Base-by-base conservation (phyloP, 1,140 invertebrate species). In the Neoseiulus cucumeris region DNA sequence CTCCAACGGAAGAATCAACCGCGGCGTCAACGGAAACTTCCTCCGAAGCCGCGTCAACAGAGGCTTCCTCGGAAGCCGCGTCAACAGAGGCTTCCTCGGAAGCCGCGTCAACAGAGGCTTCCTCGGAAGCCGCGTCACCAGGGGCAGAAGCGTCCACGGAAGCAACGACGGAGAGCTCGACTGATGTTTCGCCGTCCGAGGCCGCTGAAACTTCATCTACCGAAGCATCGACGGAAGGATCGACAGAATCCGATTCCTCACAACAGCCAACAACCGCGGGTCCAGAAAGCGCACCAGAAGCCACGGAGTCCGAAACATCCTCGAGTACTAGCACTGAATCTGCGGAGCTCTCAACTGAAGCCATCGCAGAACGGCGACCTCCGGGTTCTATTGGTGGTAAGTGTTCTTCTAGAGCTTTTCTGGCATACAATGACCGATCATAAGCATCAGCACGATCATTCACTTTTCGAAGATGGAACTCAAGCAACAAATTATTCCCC, bases 101-200 rank as follows among this genome's bases (percentile, higher is more conserved):
- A 30, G n/a, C 7, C 0, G 18, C 30, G 0, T 18, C 22, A 25
- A 64, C 45, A 64, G 68, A 68, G 18, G n/a, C 14, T 2, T 30
- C n/a, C 39, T 44, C n/a, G n/a, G 42, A 20, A 42, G 67, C 42
- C 9, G 68, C 66, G 45, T 20, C 20, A 44, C 47, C 59, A 25
- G 33, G 22, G 42, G 67, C 30, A 66, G 69, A 70, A 29, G 7
- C 6, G 28, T 28, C 47, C 12, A 44, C 68, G 66, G 68, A 69
- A 64, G 22, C 65, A 65, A 64, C 66, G 30, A 39, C 66, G 2
- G 29, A 39, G 12, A 1, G 47, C 25, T n/a, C 18, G 25, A 41
- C 22, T 2, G 55, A 28, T 5, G 9, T 18, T 7, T 41, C 51
- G 22, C 6, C 29, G 14, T 14, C 51, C 4, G 14, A 39, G 22